Percentiles rank a stretch among this genome's conserved stretches.
These are phyloP conservation scores for Mesodorylaimus sp. DNA, from an alignment of 2,888 invertebrate species.

Conservation along the genomic window DNA sequence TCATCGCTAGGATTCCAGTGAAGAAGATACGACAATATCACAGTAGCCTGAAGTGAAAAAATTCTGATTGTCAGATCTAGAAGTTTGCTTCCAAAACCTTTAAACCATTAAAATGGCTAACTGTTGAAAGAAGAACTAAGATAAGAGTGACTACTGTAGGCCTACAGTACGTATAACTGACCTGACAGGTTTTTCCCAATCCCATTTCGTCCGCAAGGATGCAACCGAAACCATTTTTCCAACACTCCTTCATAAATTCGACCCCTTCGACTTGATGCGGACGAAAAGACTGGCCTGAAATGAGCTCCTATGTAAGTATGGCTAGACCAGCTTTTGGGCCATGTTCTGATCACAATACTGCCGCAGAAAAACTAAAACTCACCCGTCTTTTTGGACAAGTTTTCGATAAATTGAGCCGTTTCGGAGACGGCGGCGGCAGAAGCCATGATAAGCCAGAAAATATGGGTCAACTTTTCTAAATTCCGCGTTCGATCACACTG, in stretches of 20 bases:
- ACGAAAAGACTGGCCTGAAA: too few species aligned
- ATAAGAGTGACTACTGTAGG: too few species aligned
- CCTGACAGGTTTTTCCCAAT: slow-evolving; percentile 87
- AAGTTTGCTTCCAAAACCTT: neutral
- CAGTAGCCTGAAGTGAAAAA: slow-evolving; percentile 1
- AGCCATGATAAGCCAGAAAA: too few species aligned
- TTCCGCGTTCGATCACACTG: too few species aligned
- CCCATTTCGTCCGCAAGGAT: slow-evolving; percentile 99
- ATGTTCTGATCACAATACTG: too few species aligned
- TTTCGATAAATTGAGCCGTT: too few species aligned
- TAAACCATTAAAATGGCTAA: neutral
- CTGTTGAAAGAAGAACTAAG: neutral
- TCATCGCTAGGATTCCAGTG: neutral
- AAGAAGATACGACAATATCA: neutral
- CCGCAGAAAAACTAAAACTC: too few species aligned
- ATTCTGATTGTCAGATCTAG: neutral
- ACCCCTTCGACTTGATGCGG: slow-evolving; percentile 14
- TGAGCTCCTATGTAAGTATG: too few species aligned
- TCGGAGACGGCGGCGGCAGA: too few species aligned
- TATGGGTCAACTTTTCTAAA: too few species aligned
- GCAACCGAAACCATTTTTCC: slow-evolving; percentile 53
- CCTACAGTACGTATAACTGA: neutral
- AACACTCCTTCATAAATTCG: slow-evolving; percentile 10
- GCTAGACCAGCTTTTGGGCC: too few species aligned
- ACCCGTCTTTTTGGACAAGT: too few species aligned